Base-by-base conservation (phyloP, 2,113 vertebrate species). In the Notiomystis cincta region DNA sequence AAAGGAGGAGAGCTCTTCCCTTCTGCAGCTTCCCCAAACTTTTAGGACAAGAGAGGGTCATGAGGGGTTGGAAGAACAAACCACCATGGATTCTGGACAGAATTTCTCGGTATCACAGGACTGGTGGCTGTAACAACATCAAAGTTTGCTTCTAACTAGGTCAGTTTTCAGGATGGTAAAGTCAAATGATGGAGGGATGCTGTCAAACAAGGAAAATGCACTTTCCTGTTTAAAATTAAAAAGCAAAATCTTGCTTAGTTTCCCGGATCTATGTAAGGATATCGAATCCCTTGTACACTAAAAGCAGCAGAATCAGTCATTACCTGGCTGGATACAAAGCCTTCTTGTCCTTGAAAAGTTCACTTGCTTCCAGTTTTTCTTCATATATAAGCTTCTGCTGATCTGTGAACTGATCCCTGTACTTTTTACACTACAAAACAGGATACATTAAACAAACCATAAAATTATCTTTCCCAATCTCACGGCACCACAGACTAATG, bases 301-400 rank as follows among this genome's bases (percentile, higher is more conserved):
- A 80, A 77, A 76, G 45, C 64, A 77, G 51, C 10, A 90, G 53
- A 86, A 6, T 51, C 61, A 73, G 45, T 93, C 25, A 54, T 90
- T 98, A 99, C 99, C 99, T 99, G 98, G 98, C 99, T 38, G 99
- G 98, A 95, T 99, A 99, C 60, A 99, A 98, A 90, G 99, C 98
- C 96, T 99, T 99, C 96, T 99, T 99, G 97, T 99, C 99, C 97
- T 99, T 99, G 98, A 99, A 99, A 96, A 99, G 98, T 97, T 99
- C 98, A 35, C 99, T 99, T 56, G 99, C 99, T 98, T 99, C 98
- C 94, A 99, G 98, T 94, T 99, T 99, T 97, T 99, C 99, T 95
- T 99, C 99, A 76, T 98, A 99, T 90, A 99, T 98, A 1, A 99
- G 98, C 93, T 99, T 99, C 97, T 98, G 99, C 96, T 99, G 99